Conservation (phyloP, 2,888 invertebrate species). For the Lordiphosa andalusiaca region DNA sequence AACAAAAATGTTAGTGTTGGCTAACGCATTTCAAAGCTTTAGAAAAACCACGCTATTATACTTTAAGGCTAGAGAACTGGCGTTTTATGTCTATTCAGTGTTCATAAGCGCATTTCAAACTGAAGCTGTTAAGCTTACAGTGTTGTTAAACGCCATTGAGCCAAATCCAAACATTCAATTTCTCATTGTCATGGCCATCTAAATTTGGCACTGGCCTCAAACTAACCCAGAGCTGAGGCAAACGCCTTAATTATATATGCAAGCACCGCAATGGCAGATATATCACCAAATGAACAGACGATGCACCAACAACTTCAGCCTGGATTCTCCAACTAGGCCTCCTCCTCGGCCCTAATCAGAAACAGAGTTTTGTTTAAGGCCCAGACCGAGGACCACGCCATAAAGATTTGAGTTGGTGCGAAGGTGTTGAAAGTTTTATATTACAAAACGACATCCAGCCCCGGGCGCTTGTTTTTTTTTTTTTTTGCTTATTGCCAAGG, state of each 20-base stretch:
- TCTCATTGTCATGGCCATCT: not conserved
- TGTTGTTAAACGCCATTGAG: not conserved
- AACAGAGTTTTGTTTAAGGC: slow-evolving; percentile 43
- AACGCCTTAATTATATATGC: slow-evolving; percentile 72
- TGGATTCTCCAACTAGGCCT: not conserved
- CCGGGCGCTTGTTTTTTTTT: slow-evolving; percentile 35
- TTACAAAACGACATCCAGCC: slow-evolving; percentile 35
- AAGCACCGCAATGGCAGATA: slow-evolving; percentile 62
- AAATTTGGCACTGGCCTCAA: slow-evolving; percentile 39
- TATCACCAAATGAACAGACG: slow-evolving; percentile 52
- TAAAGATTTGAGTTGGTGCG: slow-evolving; percentile 51
- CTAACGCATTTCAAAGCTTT: not conserved
- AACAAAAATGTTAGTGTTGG: too few relatives aligned
- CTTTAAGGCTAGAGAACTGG: too few relatives aligned
- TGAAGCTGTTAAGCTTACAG: too few relatives aligned
- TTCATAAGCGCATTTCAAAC: too few relatives aligned
- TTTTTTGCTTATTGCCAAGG: slow-evolving; percentile 13
- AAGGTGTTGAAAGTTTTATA: slow-evolving; percentile 71
- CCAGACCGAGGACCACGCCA: slow-evolving; percentile 25
- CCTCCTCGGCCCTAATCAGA: slow-evolving; percentile 52
- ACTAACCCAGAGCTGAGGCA: slow-evolving; percentile 8
- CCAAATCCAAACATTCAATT: not conserved
- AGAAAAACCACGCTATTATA: not conserved
- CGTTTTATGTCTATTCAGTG: too few relatives aligned
- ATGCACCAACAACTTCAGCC: slow-evolving; percentile 30